phyloP scores from a whole-genome alignment of 64 coral and sea anemone genomes.

The Astreopora myriophthalma region DNA sequence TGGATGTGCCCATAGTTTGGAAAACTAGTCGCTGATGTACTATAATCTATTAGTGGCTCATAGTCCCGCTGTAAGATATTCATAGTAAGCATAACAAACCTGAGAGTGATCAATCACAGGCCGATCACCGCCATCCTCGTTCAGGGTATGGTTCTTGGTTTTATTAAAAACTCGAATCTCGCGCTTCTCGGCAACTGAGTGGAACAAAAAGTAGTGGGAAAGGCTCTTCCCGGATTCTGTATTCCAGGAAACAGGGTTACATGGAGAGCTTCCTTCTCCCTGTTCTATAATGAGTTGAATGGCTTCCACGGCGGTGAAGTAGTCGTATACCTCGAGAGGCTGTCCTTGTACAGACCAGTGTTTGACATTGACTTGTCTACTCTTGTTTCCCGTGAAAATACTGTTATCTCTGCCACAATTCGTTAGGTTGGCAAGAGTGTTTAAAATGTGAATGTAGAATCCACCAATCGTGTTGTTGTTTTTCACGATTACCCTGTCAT shows the following conservation, averaged over 20 bases:
- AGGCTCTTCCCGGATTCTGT: constrained; percentile 6
- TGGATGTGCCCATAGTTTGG: too few species aligned
- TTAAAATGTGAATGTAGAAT: constrained; percentile 80
- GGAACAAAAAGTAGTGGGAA: constrained; percentile 84
- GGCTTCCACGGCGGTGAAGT: constrained; percentile 56
- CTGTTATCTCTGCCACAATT: constrained; percentile 67
- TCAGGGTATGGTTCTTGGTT: background rate
- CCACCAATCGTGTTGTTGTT: constrained; percentile 82
- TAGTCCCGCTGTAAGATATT: too few species aligned
- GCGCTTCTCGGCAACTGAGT: constrained; percentile 63
- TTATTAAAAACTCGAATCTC: constrained; percentile 31
- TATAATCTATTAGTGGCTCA: too few species aligned
- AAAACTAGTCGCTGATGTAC: too few species aligned
- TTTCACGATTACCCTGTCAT: background rate
- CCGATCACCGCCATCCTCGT: background rate
- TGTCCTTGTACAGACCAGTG: constrained; percentile 61
- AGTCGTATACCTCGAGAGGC: constrained; percentile 58
- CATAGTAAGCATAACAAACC: background rate
- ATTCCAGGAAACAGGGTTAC: constrained; percentile 69
- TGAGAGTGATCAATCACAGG: background rate
- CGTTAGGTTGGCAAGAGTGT: constrained; percentile 69
- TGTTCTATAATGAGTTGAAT: constrained; percentile 68
- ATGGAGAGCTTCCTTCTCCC: constrained; percentile 81
- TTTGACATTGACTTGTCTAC: constrained; percentile 37
- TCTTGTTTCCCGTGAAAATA: constrained; percentile 78